Base-by-base conservation (phyloP, 2,113 vertebrate genomes). In the Oreochromis aureus region DNA sequence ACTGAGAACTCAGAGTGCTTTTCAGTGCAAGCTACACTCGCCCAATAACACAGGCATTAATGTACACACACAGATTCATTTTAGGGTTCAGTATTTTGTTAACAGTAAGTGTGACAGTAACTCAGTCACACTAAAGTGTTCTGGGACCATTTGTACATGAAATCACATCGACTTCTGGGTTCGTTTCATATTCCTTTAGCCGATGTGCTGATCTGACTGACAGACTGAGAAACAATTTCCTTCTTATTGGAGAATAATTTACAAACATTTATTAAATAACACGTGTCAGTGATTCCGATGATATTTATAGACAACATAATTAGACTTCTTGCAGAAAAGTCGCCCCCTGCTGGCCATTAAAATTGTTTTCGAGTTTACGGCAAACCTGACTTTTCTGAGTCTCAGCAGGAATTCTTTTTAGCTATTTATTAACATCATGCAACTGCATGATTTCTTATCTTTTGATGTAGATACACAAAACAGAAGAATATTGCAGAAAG, bases 101-200 rank as follows among this genome's bases (percentile, higher is more conserved):
- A 27, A 27, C 24, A 24, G 24, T 24, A 24, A 24, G 24, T 24
- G 24, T 24, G 66, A 71, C n/a, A 15, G 10, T 0, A 59, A 16
- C 27, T 3, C 4, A 15, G 56, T 59, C 7, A 4, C 30, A 34
- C 36, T 22, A 15, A 41, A 69, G 6, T 22, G 34, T 69, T 44
- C n/a, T 44, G 36, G 59, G 30, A 36, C 34, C 19, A 69, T 71
- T 24, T 44, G 39, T 24, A 44, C n/a, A 71, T 73, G 34, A 69
- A 69, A 39, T 69, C 36, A 41, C 4, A 19, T 15, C 5, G n/a
- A 24, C 36, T 71, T 44, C 12, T 41, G 36, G 36, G 19, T 4
- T 71, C 0, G 5, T 13, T 1, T 69, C 19, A 7, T 24, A 15
- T 69, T 0, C 41, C n/a, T 73, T 0, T 13, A 73, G 66, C 22